phyloP scores from a whole-genome alignment of 2,113 vertebrate genomes.

The Rana temporaria region DNA sequence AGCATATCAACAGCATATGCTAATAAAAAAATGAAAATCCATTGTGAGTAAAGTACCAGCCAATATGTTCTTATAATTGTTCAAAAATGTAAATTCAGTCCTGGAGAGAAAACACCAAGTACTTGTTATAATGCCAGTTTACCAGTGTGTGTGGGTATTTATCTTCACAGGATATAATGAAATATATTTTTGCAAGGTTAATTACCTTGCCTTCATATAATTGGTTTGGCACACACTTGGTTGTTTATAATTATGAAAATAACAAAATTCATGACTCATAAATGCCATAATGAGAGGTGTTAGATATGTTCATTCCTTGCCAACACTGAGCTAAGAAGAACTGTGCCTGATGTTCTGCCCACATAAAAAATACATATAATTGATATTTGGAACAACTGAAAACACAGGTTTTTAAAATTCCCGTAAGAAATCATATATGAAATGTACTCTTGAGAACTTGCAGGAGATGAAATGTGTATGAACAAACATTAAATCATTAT shows the following conservation, averaged over 20 bases:
- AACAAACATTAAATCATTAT: too few relatives aligned
- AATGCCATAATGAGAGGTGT: constrained; percentile 55
- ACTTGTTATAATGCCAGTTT: constrained; percentile 22
- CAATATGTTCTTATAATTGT: neutral
- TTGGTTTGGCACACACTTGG: constrained; percentile 54
- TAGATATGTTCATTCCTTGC: constrained; percentile 33
- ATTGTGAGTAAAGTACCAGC: neutral
- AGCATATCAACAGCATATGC: neutral
- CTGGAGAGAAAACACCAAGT: neutral
- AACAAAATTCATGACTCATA: constrained; percentile 57
- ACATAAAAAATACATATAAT: constrained; percentile 52
- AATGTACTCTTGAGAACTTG: too few relatives aligned
- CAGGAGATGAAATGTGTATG: too few relatives aligned
- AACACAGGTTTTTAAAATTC: neutral
- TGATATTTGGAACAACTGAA: constrained; percentile 24
- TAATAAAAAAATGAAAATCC: neutral
- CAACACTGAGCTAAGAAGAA: constrained; percentile 27
- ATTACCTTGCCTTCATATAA: constrained; percentile 49
- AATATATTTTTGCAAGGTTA: constrained; percentile 51
- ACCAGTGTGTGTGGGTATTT: constrained; percentile 31
- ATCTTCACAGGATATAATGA: constrained; percentile 48
- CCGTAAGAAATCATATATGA: neutral
- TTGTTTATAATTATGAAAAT: constrained; percentile 52
- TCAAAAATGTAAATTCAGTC: constrained; percentile 12
- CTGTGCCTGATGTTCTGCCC: constrained; percentile 1